phyloP scores from a whole-genome alignment of 1,140 invertebrate genomes.

The Euura lappo region DNA sequence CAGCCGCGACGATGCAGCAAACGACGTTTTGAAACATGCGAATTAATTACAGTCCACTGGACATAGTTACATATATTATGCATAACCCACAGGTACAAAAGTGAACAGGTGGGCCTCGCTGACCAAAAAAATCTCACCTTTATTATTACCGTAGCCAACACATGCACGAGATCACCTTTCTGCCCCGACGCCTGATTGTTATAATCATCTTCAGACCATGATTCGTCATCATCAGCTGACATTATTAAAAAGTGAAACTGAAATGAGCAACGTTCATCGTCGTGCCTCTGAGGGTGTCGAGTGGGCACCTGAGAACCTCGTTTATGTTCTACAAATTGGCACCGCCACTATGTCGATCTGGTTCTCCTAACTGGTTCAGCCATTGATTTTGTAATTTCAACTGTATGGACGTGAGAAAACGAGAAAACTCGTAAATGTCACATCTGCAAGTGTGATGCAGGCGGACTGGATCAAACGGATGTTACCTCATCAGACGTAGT shows the following conservation, averaged over 20 bases:
- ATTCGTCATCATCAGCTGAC: neutral
- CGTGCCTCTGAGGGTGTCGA: neutral
- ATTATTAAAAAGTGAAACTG: neutral
- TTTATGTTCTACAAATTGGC: neutral
- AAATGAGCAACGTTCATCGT: neutral
- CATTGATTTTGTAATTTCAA: conserved; percentile 1
- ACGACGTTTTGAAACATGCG: neutral
- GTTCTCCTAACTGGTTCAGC: neutral
- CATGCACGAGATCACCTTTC: too few relatives aligned
- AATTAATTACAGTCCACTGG: neutral
- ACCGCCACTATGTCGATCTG: too few relatives aligned
- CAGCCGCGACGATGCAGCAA: neutral
- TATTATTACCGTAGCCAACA: neutral
- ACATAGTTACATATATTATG: conserved; percentile 6
- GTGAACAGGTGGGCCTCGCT: neutral
- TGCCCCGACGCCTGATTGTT: neutral
- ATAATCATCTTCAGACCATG: neutral
- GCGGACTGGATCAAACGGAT: too few relatives aligned
- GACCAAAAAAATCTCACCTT: neutral
- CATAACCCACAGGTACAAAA: neutral
- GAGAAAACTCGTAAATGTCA: neutral
- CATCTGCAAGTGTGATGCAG: neutral
- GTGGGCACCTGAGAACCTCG: neutral
- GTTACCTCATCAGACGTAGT: too few relatives aligned
- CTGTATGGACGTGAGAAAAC: neutral